phyloP scores from a whole-genome alignment of 53 echinoderm and acorn worm genomes.

The Holothuria leucospilota region DNA sequence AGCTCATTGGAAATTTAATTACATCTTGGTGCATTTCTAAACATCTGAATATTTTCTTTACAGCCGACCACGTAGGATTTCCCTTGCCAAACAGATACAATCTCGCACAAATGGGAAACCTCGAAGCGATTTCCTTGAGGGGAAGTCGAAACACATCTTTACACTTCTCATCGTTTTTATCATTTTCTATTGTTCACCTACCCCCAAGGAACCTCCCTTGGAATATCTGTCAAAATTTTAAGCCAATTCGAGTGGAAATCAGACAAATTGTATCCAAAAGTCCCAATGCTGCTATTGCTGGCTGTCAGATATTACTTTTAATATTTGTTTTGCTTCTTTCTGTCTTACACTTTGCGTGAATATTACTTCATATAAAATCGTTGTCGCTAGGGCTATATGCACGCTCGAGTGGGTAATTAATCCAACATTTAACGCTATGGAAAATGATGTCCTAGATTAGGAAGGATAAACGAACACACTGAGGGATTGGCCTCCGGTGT shows the following conservation, averaged over 20 bases:
- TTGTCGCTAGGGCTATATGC: background rate
- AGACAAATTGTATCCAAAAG: slow-evolving; percentile 42
- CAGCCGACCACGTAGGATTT: slow-evolving; percentile 5
- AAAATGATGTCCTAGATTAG: slow-evolving; percentile 7
- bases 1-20: slow-evolving; percentile 25
- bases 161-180: slow-evolving; percentile 3
- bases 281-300: slow-evolving; percentile 43
- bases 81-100: background rate
- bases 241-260: slow-evolving; percentile 26
- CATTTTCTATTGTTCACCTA: slow-evolving; percentile 15
- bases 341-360: slow-evolving; percentile 5
- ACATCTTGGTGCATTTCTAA: slow-evolving; percentile 34
- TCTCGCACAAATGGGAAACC: slow-evolving; percentile 5
- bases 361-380: slow-evolving; percentile 26
- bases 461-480: no score
- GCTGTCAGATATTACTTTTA: slow-evolving; percentile 38
- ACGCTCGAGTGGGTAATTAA: slow-evolving; percentile 40
- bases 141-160: slow-evolving; percentile 1
- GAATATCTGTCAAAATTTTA: slow-evolving; percentile 39
- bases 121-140: slow-evolving; percentile 28
- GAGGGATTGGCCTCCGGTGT: no score
- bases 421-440: slow-evolving; percentile 39
- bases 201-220: slow-evolving; percentile 23
- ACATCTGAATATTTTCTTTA: slow-evolving; percentile 45
- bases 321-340: slow-evolving; percentile 23